phyloP scores from a whole-genome alignment of 2,113 vertebrate genomes.

The Lontra canadensis region DNA sequence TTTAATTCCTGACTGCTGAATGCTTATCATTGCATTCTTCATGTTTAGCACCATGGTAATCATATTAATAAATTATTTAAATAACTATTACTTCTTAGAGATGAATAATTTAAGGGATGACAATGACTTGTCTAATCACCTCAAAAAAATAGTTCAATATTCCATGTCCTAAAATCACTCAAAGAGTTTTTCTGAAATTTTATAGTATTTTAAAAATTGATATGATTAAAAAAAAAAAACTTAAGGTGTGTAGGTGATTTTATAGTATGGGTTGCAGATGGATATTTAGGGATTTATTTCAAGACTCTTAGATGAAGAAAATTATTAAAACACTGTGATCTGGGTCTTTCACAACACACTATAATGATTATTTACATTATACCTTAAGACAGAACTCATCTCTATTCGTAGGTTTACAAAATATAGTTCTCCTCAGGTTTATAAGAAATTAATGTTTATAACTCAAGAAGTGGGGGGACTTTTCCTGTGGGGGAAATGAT shows the following conservation, averaged over 20 bases:
- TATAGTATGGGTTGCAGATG: background rate
- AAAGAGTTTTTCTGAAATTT: background rate
- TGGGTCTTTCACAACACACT: background rate
- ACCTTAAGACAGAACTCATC: background rate
- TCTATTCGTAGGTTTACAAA: background rate
- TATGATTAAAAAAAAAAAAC: slow-evolving; percentile 12
- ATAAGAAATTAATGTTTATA: slow-evolving; percentile 1
- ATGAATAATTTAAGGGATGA: background rate
- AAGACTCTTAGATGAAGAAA: background rate
- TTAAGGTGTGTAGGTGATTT: background rate
- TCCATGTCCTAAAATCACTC: background rate
- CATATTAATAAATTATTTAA: background rate
- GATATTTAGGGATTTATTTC: background rate
- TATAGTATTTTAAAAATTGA: background rate
- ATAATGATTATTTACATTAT: background rate
- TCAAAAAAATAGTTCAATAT: background rate
- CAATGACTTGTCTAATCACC: background rate
- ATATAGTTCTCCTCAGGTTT: background rate
- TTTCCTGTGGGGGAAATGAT: background rate
- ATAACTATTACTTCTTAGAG: background rate
- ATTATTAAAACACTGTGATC: background rate
- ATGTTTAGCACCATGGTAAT: background rate
- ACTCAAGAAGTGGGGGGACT: background rate
- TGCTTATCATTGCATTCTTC: background rate
- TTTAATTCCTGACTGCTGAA: background rate